Conservation (phyloP, 2,797 vertebrate genomes). For the Sarcoramphus papa region DNA sequence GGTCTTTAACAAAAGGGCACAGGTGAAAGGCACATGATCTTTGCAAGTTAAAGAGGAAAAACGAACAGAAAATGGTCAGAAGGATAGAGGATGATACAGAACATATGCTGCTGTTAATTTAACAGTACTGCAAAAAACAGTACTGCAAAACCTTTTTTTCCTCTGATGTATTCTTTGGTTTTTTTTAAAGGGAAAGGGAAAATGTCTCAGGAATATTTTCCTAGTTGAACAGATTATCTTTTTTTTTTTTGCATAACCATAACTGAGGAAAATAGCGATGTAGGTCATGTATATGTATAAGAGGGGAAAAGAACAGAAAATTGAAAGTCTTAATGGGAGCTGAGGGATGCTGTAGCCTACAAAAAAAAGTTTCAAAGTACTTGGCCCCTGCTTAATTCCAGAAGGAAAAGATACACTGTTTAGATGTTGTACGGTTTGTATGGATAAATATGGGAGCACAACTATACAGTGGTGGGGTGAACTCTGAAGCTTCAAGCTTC, state of each 20-base stretch:
- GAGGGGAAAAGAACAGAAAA: neutral
- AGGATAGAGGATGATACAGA: neutral
- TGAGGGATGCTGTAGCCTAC: neutral
- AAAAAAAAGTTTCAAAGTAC: neutral
- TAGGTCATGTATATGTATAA: neutral
- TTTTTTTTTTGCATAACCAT: neutral
- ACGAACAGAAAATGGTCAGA: neutral
- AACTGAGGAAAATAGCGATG: neutral
- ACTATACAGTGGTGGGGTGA: neutral
- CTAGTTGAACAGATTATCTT: neutral
- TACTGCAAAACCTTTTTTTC: neutral
- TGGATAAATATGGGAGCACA: neutral
- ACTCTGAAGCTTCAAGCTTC: neutral
- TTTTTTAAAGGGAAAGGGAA: neutral
- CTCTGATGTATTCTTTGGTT: neutral
- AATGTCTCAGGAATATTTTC: neutral
- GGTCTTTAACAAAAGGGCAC: neutral
- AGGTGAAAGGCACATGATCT: neutral
- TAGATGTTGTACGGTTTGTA: neutral
- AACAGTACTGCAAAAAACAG: neutral
- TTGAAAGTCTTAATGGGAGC: neutral
- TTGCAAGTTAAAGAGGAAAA: neutral
- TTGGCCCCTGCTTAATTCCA: neutral
- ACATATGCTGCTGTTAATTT: neutral
- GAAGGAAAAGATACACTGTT: neutral